Base-by-base conservation (phyloP, 2,113 vertebrate species). In the Lipophrys pholis region DNA sequence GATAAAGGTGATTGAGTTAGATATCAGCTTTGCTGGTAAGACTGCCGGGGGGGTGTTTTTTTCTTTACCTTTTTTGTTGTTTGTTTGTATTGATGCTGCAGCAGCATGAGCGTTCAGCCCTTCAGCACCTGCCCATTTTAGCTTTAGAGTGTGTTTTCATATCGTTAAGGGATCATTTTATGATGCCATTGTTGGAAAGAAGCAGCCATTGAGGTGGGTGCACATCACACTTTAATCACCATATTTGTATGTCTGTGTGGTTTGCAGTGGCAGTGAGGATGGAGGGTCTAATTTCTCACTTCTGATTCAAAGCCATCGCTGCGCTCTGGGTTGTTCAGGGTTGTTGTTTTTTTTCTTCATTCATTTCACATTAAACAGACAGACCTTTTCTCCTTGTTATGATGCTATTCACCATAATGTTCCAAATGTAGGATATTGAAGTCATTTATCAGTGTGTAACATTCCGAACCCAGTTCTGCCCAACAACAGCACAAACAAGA, bases 91-190 rank as follows among this genome's bases (percentile, higher is more conserved):
- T 52, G 21, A 57, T 5, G 30, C 36, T 30, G 6, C 14, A 5
- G 6, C 12, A 8, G 46, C 21, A n/a, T 43, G 45, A 17, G 43
- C 46, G 41, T 57, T 54, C 51, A 40, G 0, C 58, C 21, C 12
- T 11, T 46, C 11, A 57, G 55, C 69, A 77, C 69, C 73, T 76
- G 69, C 53, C 50, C 15, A 48, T 41, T 8, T 66, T 43, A 51
- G 65, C 65, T 51, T 51, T 17, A 30, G 40, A 53, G 55, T 17
- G 6, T 7, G 66, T 54, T 43, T 69, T 49, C 38, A 69, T 45
- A 42, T 77, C 68, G 54, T 52, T 76, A 54, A 0, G 6, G 11
- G 38, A 59, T 69, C 48, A 84, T 80, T 76, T 60, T 57, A 16
- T 38, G 50, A 30, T n/a, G 50, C 49, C 2, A 52, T 63, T 74